phyloP scores from a whole-genome alignment of 2,888 invertebrate genomes.

The Ophion obscuratus region DNA sequence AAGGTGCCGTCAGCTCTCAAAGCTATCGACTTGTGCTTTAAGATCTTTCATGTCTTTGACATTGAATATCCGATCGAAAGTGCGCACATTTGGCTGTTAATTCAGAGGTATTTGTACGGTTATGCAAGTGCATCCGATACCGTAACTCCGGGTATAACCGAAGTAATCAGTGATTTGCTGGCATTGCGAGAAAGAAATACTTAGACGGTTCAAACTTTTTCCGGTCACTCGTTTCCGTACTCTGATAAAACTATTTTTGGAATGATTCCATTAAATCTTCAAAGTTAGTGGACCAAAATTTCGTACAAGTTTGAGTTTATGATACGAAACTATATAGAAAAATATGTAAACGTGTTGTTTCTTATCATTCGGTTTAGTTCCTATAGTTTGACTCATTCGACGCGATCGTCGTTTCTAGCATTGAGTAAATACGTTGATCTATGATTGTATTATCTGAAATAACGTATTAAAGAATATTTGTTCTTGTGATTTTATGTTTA shows the following conservation, averaged over 20 bases:
- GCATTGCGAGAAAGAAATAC: conserved; percentile 11
- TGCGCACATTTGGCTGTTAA: conserved; percentile 31
- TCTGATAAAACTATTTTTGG: neutral
- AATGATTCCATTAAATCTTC: conserved; percentile 1
- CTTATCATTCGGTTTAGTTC: conserved; percentile 2
- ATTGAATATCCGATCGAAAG: conserved; percentile 30
- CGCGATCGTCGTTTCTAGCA: neutral
- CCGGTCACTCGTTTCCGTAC: neutral
- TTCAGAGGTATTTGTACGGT: conserved; percentile 21
- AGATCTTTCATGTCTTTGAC: conserved; percentile 29
- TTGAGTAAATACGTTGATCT: neutral
- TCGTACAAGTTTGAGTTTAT: conserved; percentile 1
- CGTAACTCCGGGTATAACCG: conserved; percentile 14
- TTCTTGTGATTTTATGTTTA: conserved; percentile 5
- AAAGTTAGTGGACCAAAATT: neutral
- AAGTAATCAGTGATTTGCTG: conserved; percentile 6
- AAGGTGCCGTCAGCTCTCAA: conserved; percentile 34
- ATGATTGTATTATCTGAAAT: neutral
- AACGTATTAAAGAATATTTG: neutral
- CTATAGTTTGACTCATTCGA: conserved; percentile 1
- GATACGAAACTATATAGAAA: neutral
- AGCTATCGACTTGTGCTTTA: conserved; percentile 39
- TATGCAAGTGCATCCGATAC: conserved; percentile 21
- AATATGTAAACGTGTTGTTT: conserved; percentile 1
- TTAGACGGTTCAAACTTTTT: neutral